Evolutionary conservation across 2,113 vertebrate species (phyloP).

Genomic region (Pavo muticus): DNA sequence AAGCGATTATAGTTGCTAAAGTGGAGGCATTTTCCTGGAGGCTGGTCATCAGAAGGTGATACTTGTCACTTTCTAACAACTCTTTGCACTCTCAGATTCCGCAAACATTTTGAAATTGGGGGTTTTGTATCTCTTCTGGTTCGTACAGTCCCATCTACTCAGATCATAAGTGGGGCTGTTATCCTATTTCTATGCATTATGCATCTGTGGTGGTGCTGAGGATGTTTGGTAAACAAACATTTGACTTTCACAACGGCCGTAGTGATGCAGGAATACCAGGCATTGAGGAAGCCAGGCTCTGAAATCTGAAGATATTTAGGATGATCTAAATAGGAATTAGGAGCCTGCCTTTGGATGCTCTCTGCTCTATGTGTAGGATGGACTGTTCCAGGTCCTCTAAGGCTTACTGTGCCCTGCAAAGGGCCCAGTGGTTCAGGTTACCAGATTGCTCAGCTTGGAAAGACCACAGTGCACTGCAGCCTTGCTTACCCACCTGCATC

Average conservation of each 20-base stretch:
- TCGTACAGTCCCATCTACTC: fast-evolving
- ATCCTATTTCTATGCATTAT: neutral
- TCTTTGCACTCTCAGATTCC: neutral
- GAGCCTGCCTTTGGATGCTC: neutral
- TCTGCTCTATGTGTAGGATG: neutral
- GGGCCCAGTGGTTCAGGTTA: neutral
- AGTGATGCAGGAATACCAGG: neutral
- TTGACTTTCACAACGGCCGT: neutral
- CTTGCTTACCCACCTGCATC: neutral
- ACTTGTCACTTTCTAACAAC: neutral
- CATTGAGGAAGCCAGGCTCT: neutral
- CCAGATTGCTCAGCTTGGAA: neutral
- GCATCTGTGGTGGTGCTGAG: neutral
- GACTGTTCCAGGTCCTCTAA: neutral
- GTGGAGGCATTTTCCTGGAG: neutral
- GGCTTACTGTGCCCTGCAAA: neutral
- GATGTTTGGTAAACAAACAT: neutral
- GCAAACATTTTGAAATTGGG: neutral
- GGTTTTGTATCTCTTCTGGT: neutral
- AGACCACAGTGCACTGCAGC: neutral
- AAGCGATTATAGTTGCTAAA: neutral
- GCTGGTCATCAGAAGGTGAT: neutral
- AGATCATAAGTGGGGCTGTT: neutral
- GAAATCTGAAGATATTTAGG: neutral
- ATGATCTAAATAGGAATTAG: neutral